A percentile compares a stretch with the other conserved stretches of the same genome.
These are phyloP conservation scores for Ceratothoa steindachneri DNA, from an alignment of 2,888 invertebrate genomes.

Conservation along the genomic window DNA sequence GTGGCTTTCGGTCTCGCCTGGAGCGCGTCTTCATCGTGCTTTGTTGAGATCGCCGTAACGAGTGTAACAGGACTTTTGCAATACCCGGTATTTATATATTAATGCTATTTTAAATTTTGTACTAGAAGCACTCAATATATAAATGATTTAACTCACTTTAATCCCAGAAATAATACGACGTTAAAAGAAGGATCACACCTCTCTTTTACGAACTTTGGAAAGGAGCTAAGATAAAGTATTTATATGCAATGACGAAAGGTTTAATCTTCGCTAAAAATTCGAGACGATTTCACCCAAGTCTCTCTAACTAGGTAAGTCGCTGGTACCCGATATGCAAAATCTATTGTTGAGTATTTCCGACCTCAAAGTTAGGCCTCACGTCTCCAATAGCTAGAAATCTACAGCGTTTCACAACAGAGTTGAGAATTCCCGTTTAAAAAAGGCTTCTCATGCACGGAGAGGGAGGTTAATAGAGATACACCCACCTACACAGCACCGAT, in stretches of 20 bases:
- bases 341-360: not conserved
- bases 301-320: not conserved
- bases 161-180: not conserved
- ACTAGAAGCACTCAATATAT: too few relatives aligned
- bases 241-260: not conserved
- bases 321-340: not conserved
- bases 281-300: not conserved
- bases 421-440: too few relatives aligned
- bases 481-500: too few relatives aligned
- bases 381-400: not conserved
- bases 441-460: too few relatives aligned
- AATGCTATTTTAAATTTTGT: too few relatives aligned
- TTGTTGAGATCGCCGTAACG: too few relatives aligned
- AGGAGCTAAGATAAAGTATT: not conserved
- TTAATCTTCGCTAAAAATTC: not conserved
- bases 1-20: too few relatives aligned
- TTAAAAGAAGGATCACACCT: not conserved
- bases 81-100: too few relatives aligned
- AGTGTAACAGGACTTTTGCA: too few relatives aligned
- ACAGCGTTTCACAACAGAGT: not conserved
- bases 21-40: too few relatives aligned
- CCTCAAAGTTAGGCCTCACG: not conserved
- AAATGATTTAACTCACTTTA: not conserved
- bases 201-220: not conserved
- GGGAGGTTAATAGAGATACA: too few relatives aligned